Evolutionary conservation across 2,888 invertebrate genomes (phyloP), one percentile per base, ranked within the genome.

Genomic region (Sinelater perroti): DNA sequence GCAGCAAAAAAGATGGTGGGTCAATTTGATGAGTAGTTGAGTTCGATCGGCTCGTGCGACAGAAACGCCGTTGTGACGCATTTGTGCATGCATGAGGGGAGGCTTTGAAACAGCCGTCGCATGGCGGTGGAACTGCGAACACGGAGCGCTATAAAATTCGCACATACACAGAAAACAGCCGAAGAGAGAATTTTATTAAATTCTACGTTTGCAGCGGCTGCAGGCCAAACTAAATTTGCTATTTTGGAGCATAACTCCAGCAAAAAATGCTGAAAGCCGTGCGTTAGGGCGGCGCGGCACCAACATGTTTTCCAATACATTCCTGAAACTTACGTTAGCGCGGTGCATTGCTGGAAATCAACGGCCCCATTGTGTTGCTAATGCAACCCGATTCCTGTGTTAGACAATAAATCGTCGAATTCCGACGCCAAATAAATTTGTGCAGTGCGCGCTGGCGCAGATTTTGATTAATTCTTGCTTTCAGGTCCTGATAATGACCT

Each of bases 391-490:
- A 51, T 61, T 61, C 56, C 55, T 51, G 49, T 24, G 35, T 57
- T 44, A 35, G 50, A 40, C 38, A 54, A 59, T 61, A 61, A 59
- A 61, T 61, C 58, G 51, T 56, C 50, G 45, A 58, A 55, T 61
- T 61, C 56, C 58, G 52, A 61, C 56, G 46, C 50, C 28, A 58
- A 49, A 59, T 55, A 61, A 61, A 61, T 61, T 55, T 55, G 50
- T 45, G 45, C 40, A 52, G 24, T 57, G 49, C 53, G 46, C 46
- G 20, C 51, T 50, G 42, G 40, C 49, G 36, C 49, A 50, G 49
- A 38, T 57, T 61, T 61, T 61, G 61, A 61, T 61, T 61, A 61
- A 61, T 61, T 61, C 61, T 55, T 57, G 54, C 56, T 57, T 54
- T 57, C 57, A 47, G 49, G 47, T 26, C 35, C 47, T 42, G 30